Base-by-base conservation (phyloP, 1,140 invertebrate genomes). In the Heliconius hermathena region DNA sequence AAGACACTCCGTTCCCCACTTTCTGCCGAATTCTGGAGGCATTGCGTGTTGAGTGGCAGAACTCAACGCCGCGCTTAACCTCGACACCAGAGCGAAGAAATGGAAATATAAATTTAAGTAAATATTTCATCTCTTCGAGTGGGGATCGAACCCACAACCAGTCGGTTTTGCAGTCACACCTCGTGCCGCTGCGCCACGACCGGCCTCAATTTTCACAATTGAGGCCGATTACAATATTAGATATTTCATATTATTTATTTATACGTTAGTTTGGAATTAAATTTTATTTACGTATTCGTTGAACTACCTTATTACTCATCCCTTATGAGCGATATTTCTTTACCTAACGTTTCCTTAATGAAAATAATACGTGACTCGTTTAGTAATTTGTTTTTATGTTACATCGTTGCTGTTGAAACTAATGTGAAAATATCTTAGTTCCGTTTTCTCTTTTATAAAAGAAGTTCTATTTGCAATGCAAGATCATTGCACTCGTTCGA, bases 401-500 rank as follows among this genome's bases (percentile, higher is more conserved):
- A 52, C 38, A 76, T 49, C 26, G 66, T 49, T 18, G 38, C 66
- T 26, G 41, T 26, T 70, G 60, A 71, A 70, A 76, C 29, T 29
- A 33, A 75, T 66, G 60, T 66, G n/a, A 9, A 60, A 70, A 66
- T 66, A 33, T 71, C 70, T 70, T 66, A 18, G 29, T 41, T 76
- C 13, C 57, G 16, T 76, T 72, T 71, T 70, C 36, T 71, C 74
- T 49, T 76, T 71, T 71, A 76, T 76, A 76, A 70, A 76, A 49
- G 74, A 49, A 76, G 22, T 29, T 71, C 60, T 6, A 71, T 76
- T 76, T 70, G 74, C 74, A 49, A 76, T 71, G 74, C 74, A 76
- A 76, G 74, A 76, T 76, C 60, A 71, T 76, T 76, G 74, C 74
- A 66, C 74, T 33, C 60, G 38, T 66, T 46, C 71, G 36, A 66